phyloP scores from a whole-genome alignment of 2,888 invertebrate species.

The Ennomos fuscantarius region DNA sequence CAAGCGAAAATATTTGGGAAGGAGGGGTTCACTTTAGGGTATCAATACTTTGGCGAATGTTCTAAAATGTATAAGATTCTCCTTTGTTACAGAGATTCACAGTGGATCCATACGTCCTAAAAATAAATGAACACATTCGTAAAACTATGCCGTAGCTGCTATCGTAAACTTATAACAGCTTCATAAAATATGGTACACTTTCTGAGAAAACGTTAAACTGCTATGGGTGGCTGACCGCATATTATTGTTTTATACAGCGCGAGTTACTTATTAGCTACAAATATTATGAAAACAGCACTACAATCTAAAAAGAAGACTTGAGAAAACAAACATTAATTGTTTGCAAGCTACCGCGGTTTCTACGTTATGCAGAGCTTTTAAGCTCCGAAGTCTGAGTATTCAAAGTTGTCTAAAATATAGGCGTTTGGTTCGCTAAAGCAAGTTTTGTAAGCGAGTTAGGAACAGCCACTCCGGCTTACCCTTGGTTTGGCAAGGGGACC shows the following conservation, averaged over 20 bases:
- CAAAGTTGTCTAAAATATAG: constrained; percentile 48
- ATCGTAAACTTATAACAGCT: constrained; percentile 34
- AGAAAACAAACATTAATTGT: constrained; percentile 34
- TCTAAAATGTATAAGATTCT: constrained; percentile 6
- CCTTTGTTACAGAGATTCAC: not conserved
- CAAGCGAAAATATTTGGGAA: constrained; percentile 26
- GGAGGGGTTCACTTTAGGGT: constrained; percentile 28
- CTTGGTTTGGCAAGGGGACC: constrained; percentile 63
- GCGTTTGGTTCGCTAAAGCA: constrained; percentile 44
- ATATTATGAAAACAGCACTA: constrained; percentile 17
- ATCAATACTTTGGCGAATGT: constrained; percentile 25
- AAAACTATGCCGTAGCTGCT: constrained; percentile 23
- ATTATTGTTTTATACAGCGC: constrained; percentile 20
- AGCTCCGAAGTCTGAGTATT: constrained; percentile 23
- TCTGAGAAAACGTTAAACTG: constrained; percentile 32
- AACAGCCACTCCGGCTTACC: constrained; percentile 64
- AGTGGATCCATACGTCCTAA: constrained; percentile 7
- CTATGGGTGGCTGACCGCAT: constrained; percentile 33
- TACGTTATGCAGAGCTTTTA: constrained; percentile 21
- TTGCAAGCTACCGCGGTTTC: constrained; percentile 20
- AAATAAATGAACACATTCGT: constrained; percentile 33
- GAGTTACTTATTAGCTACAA: constrained; percentile 26
- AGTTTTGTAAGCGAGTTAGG: constrained; percentile 61
- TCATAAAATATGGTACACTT: constrained; percentile 34
- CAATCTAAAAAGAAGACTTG: constrained; percentile 18